phyloP scores from a whole-genome alignment of 2,888 invertebrate genomes.

The Temnothorax ravouxi region DNA sequence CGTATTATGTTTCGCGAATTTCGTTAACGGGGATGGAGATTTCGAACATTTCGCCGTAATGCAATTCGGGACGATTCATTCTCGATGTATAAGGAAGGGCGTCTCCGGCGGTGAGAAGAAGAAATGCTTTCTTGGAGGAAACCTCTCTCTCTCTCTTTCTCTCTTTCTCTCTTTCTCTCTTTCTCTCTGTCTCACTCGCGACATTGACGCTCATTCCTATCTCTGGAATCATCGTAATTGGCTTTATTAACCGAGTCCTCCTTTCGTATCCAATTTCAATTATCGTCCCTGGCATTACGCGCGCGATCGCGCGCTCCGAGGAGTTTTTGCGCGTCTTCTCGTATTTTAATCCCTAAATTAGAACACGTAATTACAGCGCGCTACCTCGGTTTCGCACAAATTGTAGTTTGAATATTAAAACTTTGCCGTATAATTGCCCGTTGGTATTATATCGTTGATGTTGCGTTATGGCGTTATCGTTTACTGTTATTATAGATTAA shows the following conservation, averaged over 20 bases:
- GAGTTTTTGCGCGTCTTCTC: slow-evolving; percentile 46
- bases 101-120: slow-evolving; percentile 13
- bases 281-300: slow-evolving; percentile 64
- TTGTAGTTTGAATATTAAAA: slow-evolving; percentile 53
- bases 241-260: slow-evolving; percentile 68
- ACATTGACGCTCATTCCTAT: slow-evolving; percentile 34
- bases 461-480: slow-evolving; percentile 23
- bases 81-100: neutral
- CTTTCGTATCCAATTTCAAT: slow-evolving; percentile 70
- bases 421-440: slow-evolving; percentile 33
- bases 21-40: neutral
- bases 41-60: slow-evolving; percentile 12
- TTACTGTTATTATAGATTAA: slow-evolving; percentile 24
- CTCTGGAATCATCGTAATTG: slow-evolving; percentile 66
- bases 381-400: slow-evolving; percentile 33
- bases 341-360: slow-evolving; percentile 53
- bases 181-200: neutral
- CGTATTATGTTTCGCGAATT: slow-evolving; percentile 34
- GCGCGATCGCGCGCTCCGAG: slow-evolving; percentile 53
- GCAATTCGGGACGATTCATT: slow-evolving; percentile 25
- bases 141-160: slow-evolving; percentile 14
- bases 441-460: slow-evolving; percentile 13
- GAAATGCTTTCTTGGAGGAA: slow-evolving; percentile 14
- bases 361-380: slow-evolving; percentile 50
- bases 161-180: neutral